These are phyloP conservation scores for Eueides isabella DNA, from an alignment of 1,140 invertebrate species.

Conservation along the genomic window DNA sequence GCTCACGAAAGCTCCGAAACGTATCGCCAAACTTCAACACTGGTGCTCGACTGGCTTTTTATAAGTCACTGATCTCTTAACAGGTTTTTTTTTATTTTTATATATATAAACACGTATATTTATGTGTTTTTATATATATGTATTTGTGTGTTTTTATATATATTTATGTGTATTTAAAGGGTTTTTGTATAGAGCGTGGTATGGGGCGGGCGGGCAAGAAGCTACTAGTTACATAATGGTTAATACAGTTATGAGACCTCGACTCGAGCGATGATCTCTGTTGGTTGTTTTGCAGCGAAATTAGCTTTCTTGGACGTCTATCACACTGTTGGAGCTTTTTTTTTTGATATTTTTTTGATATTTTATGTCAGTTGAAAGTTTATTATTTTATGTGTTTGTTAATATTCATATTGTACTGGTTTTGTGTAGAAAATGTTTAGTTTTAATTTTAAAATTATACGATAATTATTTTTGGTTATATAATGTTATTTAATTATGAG, in stretches of 20 bases:
- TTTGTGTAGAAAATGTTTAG: too few relatives aligned
- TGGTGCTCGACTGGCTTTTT: not conserved
- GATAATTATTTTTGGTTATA: too few relatives aligned
- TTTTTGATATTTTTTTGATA: not conserved
- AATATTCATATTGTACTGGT: too few relatives aligned
- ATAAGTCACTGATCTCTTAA: conserved; percentile 41
- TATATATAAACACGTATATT: not conserved
- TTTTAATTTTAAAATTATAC: too few relatives aligned
- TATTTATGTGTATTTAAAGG: conserved; percentile 20
- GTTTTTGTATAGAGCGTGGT: conserved; percentile 47
- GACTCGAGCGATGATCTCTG: conserved; percentile 75
- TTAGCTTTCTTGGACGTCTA: conserved; percentile 65
- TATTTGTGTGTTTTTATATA: not conserved
- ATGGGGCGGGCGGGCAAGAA: conserved; percentile 50
- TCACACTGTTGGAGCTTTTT: conserved; percentile 35
- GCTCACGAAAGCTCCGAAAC: not conserved
- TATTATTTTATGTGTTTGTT: too few relatives aligned
- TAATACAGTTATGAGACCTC: conserved; percentile 78
- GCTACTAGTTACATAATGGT: conserved; percentile 76
- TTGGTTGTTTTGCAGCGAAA: conserved; percentile 78
- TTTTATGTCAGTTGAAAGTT: too few relatives aligned
- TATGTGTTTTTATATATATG: not conserved
- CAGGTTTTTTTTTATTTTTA: not conserved
- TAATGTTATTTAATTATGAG: too few relatives aligned
- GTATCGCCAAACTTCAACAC: not conserved